These are phyloP conservation scores for Galagoides demidoff DNA, from an alignment of 2,797 vertebrate species.

Conservation along the genomic window DNA sequence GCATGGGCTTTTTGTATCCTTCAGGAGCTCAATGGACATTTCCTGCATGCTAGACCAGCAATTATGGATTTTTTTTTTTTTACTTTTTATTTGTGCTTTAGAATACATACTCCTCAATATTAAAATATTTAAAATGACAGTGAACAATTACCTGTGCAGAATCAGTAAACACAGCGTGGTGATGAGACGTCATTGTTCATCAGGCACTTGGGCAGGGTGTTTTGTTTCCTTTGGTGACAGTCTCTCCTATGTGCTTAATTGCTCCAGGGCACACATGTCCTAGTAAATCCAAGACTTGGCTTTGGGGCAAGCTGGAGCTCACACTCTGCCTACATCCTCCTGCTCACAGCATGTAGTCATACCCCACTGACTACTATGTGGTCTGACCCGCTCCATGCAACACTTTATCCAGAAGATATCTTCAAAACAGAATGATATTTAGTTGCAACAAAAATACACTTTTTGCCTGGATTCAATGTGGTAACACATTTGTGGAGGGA, in stretches of 20 bases:
- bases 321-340: neutral
- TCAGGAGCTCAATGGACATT: neutral
- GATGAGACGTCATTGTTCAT: neutral
- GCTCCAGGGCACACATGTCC: fast-evolving
- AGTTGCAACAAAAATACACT: neutral
- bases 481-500: neutral
- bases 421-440: neutral
- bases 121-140: neutral
- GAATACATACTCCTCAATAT: neutral
- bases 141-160: neutral
- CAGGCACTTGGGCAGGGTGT: too few relatives aligned
- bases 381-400: neutral
- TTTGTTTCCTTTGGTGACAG: neutral
- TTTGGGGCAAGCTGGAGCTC: neutral
- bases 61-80: neutral
- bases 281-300: neutral
- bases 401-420: neutral
- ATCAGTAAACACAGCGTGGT: neutral
- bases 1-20: neutral
- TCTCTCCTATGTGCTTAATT: neutral
- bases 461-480: neutral
- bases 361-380: neutral
- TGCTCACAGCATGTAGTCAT: neutral
- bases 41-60: neutral
- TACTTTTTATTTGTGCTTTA: constrained; percentile 12